Evolutionary conservation across 1,140 invertebrate species (phyloP), one percentile per base, ranked within the genome.

Genomic region (Drosophila orosa): DNA sequence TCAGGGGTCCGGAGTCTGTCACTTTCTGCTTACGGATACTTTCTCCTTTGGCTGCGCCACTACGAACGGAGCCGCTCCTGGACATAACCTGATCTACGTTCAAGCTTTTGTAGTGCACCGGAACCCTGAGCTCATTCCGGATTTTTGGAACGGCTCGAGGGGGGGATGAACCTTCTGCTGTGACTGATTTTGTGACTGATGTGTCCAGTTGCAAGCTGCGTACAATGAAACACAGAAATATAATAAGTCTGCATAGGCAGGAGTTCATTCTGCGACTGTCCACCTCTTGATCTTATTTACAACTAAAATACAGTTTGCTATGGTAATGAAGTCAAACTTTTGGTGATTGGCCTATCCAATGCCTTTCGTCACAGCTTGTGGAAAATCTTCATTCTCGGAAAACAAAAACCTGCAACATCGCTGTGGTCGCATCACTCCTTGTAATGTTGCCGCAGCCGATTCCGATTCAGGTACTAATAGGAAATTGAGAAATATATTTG

Each of bases 101-200:
- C 10, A 83, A 10, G 5, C n/a, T 56, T n/a, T 45, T 62, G 22
- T 55, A 58, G 0, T 12, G 3, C 7, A 79, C n/a, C 1, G 13
- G 44, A 25, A 47, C 24, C 24, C 12, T 47, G 4, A 37, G 5
- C 13, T 37, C 6, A 37, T 37, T 15, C 35, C 5, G 33, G 1
- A 15, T 15, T 10, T 35, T 35, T 2, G 33, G n/a, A 29, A 8
- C 50, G n/a, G n/a, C 50, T 19, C 17, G 13, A 19, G 10, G 3
- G 10, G 17, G 3, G 19, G 33, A 8, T 3, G 19, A 31, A 9
- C 33, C 12, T 25, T 31, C 10, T 15, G 2, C 13, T 45, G 9
- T 2, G 12, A 15, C 1, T 15, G 17, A 5, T 25, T 7, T 7
- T n/a, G 50, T 9, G n/a, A 4, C 24, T 27, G 8, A 2, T 31